Conservation (phyloP, 2,797 vertebrate genomes). For the Sebastes trivittatus region DNA sequence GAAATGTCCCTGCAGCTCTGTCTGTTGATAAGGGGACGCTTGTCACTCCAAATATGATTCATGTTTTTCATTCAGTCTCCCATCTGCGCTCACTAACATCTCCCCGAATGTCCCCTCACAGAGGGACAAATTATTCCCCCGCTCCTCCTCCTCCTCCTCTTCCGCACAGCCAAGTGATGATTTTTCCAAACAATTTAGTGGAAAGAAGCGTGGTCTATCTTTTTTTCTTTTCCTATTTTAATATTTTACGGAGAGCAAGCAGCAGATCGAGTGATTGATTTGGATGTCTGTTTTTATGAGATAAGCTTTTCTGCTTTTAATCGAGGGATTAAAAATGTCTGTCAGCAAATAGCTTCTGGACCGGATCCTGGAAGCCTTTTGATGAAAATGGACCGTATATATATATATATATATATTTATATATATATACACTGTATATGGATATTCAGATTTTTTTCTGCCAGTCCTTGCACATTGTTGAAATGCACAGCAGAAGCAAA, state of each 20-base stretch:
- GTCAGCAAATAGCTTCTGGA: conserved; percentile 52
- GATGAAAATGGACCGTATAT: conserved; percentile 12
- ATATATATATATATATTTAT: background rate
- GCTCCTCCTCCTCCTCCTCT: background rate
- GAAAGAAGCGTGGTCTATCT: background rate
- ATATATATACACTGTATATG: background rate
- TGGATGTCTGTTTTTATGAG: conserved; percentile 53
- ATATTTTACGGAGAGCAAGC: conserved; percentile 31
- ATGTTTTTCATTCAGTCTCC: background rate
- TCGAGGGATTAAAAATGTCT: conserved; percentile 61
- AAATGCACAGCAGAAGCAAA: conserved; percentile 2
- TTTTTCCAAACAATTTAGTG: conserved; percentile 2
- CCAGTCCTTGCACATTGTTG: conserved; percentile 4
- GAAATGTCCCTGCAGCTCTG: background rate
- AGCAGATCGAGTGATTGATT: conserved; percentile 51
- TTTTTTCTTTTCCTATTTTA: conserved; percentile 2
- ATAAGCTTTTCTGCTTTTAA: conserved; percentile 61
- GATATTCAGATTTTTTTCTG: background rate
- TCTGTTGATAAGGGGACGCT: background rate
- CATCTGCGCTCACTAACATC: background rate
- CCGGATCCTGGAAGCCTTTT: conserved; percentile 27
- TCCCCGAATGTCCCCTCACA: conserved; percentile 10
- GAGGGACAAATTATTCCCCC: background rate
- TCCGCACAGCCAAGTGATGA: background rate
- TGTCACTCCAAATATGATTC: conserved; percentile 4